A percentile compares a stretch with the other conserved stretches of the same genome.
Conservation (phyloP, 1,140 invertebrate species). For the Polypedilum vanderplanki region DNA sequence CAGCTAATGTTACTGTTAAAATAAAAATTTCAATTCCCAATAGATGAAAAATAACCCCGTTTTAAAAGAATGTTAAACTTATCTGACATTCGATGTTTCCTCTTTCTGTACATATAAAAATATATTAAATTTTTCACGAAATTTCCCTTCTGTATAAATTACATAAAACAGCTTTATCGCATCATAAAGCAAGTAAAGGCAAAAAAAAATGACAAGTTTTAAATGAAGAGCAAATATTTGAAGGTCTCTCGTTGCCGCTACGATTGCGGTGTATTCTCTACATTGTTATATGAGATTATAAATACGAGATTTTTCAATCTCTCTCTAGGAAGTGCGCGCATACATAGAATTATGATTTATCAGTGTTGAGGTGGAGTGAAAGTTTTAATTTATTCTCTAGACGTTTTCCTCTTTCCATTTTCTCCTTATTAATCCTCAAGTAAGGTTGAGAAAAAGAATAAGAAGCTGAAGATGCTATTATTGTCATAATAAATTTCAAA, state of each 20-base stretch:
- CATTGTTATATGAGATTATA: conserved; percentile 14
- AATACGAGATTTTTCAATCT: conserved; percentile 6
- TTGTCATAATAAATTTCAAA: neutral
- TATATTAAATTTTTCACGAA: too few relatives aligned
- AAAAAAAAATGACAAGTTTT: neutral
- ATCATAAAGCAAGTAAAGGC: neutral
- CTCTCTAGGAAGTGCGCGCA: neutral
- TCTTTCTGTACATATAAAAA: too few relatives aligned
- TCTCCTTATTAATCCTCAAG: neutral
- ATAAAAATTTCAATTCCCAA: too few relatives aligned
- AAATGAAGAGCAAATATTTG: conserved; percentile 19
- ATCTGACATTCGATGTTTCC: too few relatives aligned
- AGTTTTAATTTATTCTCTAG: conserved; percentile 19
- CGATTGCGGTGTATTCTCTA: neutral
- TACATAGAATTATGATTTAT: neutral
- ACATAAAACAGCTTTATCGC: neutral
- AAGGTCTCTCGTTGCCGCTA: neutral
- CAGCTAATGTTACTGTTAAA: too few relatives aligned
- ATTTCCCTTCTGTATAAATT: neutral
- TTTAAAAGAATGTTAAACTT: too few relatives aligned
- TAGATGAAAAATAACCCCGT: too few relatives aligned
- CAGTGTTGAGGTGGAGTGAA: neutral
- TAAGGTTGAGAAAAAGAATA: neutral
- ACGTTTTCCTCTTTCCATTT: neutral
- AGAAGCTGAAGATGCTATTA: neutral